Conservation (phyloP, 2,797 vertebrate genomes). For the Chromobotia macracanthus region DNA sequence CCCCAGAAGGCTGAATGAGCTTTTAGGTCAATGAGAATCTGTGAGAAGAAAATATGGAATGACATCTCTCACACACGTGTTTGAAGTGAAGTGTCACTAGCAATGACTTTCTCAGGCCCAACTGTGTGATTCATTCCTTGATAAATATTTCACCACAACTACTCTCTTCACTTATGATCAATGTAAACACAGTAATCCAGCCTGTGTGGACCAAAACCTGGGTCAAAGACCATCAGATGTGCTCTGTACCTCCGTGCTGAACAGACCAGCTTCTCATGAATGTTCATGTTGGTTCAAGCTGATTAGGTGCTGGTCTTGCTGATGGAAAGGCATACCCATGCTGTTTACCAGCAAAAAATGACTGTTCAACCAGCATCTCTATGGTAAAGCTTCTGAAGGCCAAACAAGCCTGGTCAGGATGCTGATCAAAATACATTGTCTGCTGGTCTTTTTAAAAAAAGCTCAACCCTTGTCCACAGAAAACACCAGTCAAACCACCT, state of each 20-base stretch:
- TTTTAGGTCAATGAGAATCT: constrained; percentile 53
- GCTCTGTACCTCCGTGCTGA: background rate
- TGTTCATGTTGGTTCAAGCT: background rate
- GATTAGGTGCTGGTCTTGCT: background rate
- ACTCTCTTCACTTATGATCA: constrained; percentile 36
- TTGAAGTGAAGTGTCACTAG: constrained; percentile 41
- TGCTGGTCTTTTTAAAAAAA: too few relatives aligned
- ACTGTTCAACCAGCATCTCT: background rate
- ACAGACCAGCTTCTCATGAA: background rate
- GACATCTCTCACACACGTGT: constrained; percentile 26
- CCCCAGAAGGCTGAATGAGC: constrained; percentile 47
- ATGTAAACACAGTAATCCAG: constrained; percentile 23
- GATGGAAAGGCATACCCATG: background rate
- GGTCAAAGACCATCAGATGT: background rate
- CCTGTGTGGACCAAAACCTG: constrained; percentile 2
- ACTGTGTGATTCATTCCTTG: constrained; percentile 6
- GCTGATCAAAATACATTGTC: background rate
- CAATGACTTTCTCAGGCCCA: constrained; percentile 17
- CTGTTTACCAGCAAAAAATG: background rate
- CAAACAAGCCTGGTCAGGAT: background rate
- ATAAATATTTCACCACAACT: constrained; percentile 52
- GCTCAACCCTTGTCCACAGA: too few relatives aligned
- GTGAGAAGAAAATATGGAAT: constrained; percentile 34
- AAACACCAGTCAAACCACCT: background rate
- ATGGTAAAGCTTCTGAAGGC: too few relatives aligned